A percentile compares a stretch with the other conserved stretches of the same genome.
phyloP scores from a whole-genome alignment of 2,797 vertebrate genomes.

The Falco rusticolus region DNA sequence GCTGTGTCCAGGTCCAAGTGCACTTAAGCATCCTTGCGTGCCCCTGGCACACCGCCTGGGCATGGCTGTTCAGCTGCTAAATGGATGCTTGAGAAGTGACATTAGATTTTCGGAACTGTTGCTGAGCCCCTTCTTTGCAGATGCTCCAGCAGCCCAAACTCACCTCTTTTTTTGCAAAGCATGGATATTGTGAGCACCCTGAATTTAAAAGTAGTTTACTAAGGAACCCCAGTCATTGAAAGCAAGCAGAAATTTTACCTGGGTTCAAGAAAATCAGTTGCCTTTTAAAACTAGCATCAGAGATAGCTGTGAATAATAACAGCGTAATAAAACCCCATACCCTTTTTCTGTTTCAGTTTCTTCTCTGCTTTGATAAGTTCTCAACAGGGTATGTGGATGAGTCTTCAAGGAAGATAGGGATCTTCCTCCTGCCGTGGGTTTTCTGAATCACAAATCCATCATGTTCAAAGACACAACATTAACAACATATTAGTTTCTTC shows the following conservation, averaged over 20 bases:
- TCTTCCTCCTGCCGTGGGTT: background rate
- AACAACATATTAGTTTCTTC: background rate
- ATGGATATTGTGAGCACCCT: background rate
- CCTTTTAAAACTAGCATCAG: background rate
- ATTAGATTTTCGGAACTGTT: background rate
- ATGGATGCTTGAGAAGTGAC: fast-evolving
- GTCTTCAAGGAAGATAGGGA: background rate
- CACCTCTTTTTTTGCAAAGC: background rate
- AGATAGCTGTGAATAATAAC: background rate
- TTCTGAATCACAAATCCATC: background rate
- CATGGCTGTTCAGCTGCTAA: fast-evolving
- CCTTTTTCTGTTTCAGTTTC: background rate
- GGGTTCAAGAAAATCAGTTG: background rate
- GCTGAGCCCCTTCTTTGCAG: background rate
- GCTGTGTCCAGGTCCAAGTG: background rate
- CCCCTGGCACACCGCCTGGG: background rate
- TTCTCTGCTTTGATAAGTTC: background rate
- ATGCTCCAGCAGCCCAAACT: background rate
- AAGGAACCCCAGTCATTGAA: background rate
- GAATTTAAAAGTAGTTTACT: background rate
- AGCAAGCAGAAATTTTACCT: background rate
- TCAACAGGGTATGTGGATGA: background rate
- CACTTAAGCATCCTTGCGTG: background rate
- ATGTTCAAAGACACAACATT: background rate
- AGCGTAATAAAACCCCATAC: background rate